Base-by-base conservation (phyloP, 1,140 invertebrate species). In the Drosophila arawakana region DNA sequence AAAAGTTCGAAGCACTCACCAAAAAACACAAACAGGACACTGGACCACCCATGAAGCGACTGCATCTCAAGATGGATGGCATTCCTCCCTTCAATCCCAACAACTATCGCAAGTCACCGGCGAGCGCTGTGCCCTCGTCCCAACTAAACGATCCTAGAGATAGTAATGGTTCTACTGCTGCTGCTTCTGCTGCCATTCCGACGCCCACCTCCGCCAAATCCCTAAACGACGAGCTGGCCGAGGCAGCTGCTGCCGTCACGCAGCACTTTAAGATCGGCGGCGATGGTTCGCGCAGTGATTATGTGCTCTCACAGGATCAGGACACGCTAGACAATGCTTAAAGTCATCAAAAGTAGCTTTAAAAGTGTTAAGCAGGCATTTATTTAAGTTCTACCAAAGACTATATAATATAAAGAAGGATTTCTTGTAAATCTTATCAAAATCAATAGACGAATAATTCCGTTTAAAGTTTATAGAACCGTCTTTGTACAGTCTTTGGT, bases 41-140 rank as follows among this genome's bases (percentile, higher is more conserved):
- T 39, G 91, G 91, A 10, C 91, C 91, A 59, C 91, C 92, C 50
- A 81, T 88, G 75, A 92, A 92, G 73, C 82, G 91, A 34, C 54
- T 91, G 55, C 91, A 92, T 39, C 73, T 92, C 6, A 92, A 92
- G 57, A 86, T 92, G 80, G 91, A 92, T 25, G 90, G 81, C 39
- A 92, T 92, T 79, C 92, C 93, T 41, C 93, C 93, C 71, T 93
- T 93, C 62, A 93, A 94, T 83, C 79, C 93, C 8, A 93, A 93
- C 70, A 93, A 93, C 84, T 91, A 92, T 73, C 91, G 94, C 2
- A 93, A 92, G 54, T 93, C 93, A 3, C 94, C 94, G 7, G 93
- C 93, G 8, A 78, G 47, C 44, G 58, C 69, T 13, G 13, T 71
- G 2, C 52, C 69, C 2, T 81, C 50, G 75, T 71, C 10, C 78